Base-by-base conservation (phyloP, 2,888 invertebrate genomes). In the Aromia moschata region DNA sequence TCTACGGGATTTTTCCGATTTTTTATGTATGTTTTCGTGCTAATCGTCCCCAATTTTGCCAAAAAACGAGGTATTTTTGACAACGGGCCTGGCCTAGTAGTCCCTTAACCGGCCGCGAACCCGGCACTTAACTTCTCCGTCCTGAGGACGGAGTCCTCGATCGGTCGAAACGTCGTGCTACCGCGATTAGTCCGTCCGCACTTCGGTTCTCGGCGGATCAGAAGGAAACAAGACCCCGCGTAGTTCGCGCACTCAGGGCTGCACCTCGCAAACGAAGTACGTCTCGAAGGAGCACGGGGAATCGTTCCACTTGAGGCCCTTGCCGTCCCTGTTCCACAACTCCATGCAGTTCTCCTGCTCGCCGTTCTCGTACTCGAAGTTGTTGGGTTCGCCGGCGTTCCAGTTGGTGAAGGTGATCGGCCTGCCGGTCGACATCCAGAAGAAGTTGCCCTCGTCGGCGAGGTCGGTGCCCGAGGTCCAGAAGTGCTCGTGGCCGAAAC, bases 321-420 rank as follows among this genome's bases (percentile, higher is more conserved):
- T 94, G 62, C 93, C 94, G 75, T 95, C 94, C 64, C 94, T 85
- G 82, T 95, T 92, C 94, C 94, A 94, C 15, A 94, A 83, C 77
- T 95, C 95, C 64, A 95, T 78, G 71, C 95, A 95, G 80, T 95
- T 94, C 78, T 95, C 95, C 79, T 94, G 94, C 80, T 95, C 94
- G 3, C 94, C 94, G 76, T 94, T 94, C 80, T 95, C 95, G 80
- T 92, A 92, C 67, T 93, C 89, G 85, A 95, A 95, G 83, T 95
- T 95, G 81, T 95, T 95, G 0, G 95, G 95, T 76, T 95, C 95
- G 0, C 94, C 94, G 0, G 94, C 92, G 83, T 94, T 94, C 94
- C 94, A 94, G 81, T 94, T 94, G 69, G 93, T 93, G 81, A 93
- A 95, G 18, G 94, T 93, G 46, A 95, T 86, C 0, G 94, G 93